Percentiles rank a stretch among this genome's conserved stretches.
These are phyloP conservation scores for Ataeniobius toweri DNA, from an alignment of 2,797 vertebrate genomes.

Conservation along the genomic window DNA sequence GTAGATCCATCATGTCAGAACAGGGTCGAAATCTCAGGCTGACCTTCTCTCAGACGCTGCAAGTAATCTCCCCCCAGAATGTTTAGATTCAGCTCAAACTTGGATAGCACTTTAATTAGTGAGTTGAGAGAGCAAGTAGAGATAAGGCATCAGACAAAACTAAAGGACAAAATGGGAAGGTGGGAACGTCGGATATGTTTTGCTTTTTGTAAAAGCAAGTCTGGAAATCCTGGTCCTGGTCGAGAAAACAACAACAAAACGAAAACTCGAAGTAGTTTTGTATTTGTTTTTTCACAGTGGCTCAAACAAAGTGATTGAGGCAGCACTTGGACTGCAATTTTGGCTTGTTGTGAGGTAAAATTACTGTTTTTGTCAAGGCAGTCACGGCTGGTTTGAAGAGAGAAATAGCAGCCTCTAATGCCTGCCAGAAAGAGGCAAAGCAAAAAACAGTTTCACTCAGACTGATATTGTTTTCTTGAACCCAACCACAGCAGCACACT, in stretches of 20 bases:
- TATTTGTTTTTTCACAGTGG: background rate
- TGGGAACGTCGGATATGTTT: constrained; percentile 1
- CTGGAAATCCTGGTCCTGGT: background rate
- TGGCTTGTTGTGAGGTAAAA: constrained; percentile 1
- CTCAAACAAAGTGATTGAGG: background rate
- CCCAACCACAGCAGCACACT: background rate
- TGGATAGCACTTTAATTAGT: constrained; percentile 35
- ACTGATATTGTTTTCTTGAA: background rate
- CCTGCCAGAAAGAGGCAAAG: background rate
- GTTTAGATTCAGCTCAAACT: constrained; percentile 31
- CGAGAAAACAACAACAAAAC: background rate
- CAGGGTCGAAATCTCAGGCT: constrained; percentile 27
- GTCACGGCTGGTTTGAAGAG: background rate
- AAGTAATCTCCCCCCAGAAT: constrained; percentile 33
- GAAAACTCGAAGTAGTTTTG: background rate
- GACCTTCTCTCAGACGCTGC: constrained; percentile 29
- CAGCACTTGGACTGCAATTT: background rate
- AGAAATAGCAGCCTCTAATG: background rate
- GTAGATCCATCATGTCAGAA: constrained; percentile 69
- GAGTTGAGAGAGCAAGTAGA: constrained; percentile 13
- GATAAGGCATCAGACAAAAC: constrained; percentile 16
- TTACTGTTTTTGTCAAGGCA: background rate
- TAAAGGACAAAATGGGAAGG: background rate
- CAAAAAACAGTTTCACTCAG: background rate
- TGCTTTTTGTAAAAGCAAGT: background rate